Conservation (phyloP, 92 coral and sea anemone genomes). For the Palythoa grandis region DNA sequence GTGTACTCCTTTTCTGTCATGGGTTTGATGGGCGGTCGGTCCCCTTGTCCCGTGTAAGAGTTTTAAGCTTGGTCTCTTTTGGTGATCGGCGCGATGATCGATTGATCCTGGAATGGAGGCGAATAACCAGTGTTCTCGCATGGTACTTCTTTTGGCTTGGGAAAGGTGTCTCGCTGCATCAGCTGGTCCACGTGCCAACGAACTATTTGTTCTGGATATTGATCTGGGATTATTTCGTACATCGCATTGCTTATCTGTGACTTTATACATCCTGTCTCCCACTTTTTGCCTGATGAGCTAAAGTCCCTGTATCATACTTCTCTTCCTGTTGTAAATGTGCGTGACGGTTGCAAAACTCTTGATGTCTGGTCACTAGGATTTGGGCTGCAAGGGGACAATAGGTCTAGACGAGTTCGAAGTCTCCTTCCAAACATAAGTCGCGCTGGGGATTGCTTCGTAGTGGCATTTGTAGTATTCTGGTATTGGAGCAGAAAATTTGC, state of each 20-base stretch:
- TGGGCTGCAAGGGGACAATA: background rate
- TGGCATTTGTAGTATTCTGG: background rate
- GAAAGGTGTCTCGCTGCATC: background rate
- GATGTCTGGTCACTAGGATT: background rate
- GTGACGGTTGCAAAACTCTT: background rate
- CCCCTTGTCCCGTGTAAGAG: background rate
- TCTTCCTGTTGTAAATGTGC: background rate
- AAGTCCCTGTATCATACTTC: background rate
- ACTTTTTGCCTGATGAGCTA: background rate
- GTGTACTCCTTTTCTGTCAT: background rate
- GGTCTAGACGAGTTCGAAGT: no score
- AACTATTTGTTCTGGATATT: background rate
- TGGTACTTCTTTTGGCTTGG: background rate
- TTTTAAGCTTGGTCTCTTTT: background rate
- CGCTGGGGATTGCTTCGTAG: background rate
- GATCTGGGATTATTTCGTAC: background rate
- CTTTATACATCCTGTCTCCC: background rate
- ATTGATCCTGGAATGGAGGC: background rate
- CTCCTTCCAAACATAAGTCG: background rate
- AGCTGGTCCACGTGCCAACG: background rate
- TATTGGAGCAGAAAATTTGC: no score
- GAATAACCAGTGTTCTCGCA: background rate
- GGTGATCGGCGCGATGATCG: background rate
- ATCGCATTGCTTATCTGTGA: background rate
- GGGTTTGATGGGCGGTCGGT: background rate